Evolutionary conservation across 1,140 invertebrate genomes (phyloP), one percentile per base, ranked within the genome.

Genomic region (Chionoecetes opilio): DNA sequence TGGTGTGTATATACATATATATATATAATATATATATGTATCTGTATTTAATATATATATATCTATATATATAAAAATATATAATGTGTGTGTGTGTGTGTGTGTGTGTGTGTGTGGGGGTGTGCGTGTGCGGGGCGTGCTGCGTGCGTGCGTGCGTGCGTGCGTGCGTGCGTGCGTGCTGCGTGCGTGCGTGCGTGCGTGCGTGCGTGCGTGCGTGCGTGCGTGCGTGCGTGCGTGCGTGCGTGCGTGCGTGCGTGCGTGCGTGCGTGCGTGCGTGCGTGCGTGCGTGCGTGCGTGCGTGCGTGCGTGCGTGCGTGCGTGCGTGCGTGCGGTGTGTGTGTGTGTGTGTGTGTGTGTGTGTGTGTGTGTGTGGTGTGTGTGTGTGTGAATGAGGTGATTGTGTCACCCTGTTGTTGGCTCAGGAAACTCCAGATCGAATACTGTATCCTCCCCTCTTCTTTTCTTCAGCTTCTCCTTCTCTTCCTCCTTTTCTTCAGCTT

Each of bases 191-290:
- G n/a, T n/a, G n/a, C n/a, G n/a, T n/a, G n/a, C n/a, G n/a, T n/a
- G n/a, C n/a, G n/a, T n/a, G n/a, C n/a, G n/a, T n/a, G n/a, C n/a
- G n/a, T n/a, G n/a, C n/a, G n/a, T n/a, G n/a, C n/a, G n/a, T n/a
- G n/a, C n/a, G n/a, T n/a, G n/a, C n/a, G 21, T 75, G 63, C 21
- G 21, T 75, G n/a, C 6, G 63, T 26, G 21, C 21, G 63, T 75
- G 63, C n/a, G 63, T 75, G 63, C n/a, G 63, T 75, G 63, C n/a
- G 63, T 75, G 63, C n/a, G 63, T 75, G 63, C n/a, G 63, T 75
- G 63, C n/a, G 63, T 75, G 63, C n/a, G 63, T 75, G 63, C n/a
- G 63, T 75, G 63, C n/a, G 63, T 75, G 63, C n/a, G 63, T 75
- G 63, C n/a, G 63, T 75, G 63, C 21, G 21, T 75, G n/a, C 6